These are phyloP conservation scores for Drosophila tristis DNA, from an alignment of 1,140 invertebrate species.

Conservation along the genomic window DNA sequence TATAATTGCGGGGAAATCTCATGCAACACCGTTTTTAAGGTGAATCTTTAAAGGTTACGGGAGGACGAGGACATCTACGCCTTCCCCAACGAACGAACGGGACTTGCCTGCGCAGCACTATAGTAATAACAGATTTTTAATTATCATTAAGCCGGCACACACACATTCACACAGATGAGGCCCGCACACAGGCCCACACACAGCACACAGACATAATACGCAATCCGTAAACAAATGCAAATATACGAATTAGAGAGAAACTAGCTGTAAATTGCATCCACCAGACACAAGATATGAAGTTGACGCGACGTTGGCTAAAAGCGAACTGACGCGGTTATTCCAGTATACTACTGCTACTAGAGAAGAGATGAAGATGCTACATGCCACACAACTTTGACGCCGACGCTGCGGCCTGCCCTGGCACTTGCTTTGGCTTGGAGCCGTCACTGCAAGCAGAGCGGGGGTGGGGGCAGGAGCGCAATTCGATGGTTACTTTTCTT, in stretches of 20 bases:
- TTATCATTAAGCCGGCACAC: slow-evolving; percentile 79
- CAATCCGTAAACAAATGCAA: slow-evolving; percentile 70
- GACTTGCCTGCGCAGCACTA: slow-evolving; percentile 14
- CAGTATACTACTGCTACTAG: slow-evolving; percentile 65
- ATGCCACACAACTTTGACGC: slow-evolving; percentile 31
- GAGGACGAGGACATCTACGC: not conserved
- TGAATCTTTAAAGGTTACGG: no score
- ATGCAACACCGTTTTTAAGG: no score
- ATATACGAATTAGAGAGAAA: slow-evolving; percentile 26
- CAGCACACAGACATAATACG: slow-evolving; percentile 14
- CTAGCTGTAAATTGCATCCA: slow-evolving; percentile 51
- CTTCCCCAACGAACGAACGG: slow-evolving; percentile 4
- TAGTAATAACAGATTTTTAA: slow-evolving; percentile 50
- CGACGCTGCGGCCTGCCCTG: slow-evolving; percentile 16
- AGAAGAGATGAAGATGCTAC: slow-evolving; percentile 68
- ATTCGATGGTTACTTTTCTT: slow-evolving; percentile 74
- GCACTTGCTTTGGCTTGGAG: slow-evolving; percentile 56
- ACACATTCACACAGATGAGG: slow-evolving; percentile 23
- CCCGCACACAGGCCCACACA: slow-evolving; percentile 1
- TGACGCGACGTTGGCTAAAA: slow-evolving; percentile 63
- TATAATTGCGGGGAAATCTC: no score
- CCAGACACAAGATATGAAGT: slow-evolving; percentile 33
- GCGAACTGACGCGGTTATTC: slow-evolving; percentile 77
- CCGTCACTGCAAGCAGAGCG: slow-evolving; percentile 6
- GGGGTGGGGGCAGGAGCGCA: slow-evolving; percentile 14